Conservation (phyloP, 2,888 invertebrate species). For the Beris morrisii region DNA sequence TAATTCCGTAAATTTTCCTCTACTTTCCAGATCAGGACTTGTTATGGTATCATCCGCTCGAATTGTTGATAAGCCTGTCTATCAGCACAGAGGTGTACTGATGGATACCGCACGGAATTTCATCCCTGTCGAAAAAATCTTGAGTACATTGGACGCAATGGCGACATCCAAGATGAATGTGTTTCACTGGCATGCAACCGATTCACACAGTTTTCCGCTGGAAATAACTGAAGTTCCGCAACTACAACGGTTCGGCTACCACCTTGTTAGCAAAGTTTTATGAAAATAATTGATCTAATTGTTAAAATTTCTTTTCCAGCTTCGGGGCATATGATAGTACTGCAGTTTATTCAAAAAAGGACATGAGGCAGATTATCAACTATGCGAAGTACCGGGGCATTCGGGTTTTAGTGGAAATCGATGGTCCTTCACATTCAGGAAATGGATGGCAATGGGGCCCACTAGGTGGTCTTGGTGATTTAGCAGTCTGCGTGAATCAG, state of each 20-base stretch:
- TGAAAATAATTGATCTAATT: background rate
- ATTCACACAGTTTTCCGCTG: conserved; percentile 90
- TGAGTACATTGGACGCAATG: conserved; percentile 80
- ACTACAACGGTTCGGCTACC: conserved; percentile 63
- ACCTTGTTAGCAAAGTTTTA: background rate
- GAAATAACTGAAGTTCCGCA: conserved; percentile 74
- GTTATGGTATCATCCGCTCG: conserved; percentile 64
- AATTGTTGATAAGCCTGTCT: conserved; percentile 78
- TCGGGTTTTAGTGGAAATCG: conserved; percentile 83
- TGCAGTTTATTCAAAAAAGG: conserved; percentile 68
- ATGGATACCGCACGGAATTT: conserved; percentile 90
- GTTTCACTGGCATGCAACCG: conserved; percentile 90
- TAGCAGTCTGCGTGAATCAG: conserved; percentile 67
- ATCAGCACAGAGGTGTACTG: conserved; percentile 81
- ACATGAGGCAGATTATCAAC: conserved; percentile 68
- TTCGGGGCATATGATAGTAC: conserved; percentile 73
- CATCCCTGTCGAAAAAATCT: conserved; percentile 69
- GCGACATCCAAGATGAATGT: conserved; percentile 87
- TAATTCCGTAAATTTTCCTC: background rate
- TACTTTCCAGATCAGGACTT: conserved; percentile 58
- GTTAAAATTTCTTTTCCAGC: conserved; percentile 51
- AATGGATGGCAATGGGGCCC: conserved; percentile 85
- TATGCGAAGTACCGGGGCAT: conserved; percentile 82
- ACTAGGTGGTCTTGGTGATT: conserved; percentile 62
- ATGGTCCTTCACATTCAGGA: conserved; percentile 84